Evolutionary conservation across 2,797 vertebrate genomes (phyloP).

Genomic region (Telmatherina bonti): DNA sequence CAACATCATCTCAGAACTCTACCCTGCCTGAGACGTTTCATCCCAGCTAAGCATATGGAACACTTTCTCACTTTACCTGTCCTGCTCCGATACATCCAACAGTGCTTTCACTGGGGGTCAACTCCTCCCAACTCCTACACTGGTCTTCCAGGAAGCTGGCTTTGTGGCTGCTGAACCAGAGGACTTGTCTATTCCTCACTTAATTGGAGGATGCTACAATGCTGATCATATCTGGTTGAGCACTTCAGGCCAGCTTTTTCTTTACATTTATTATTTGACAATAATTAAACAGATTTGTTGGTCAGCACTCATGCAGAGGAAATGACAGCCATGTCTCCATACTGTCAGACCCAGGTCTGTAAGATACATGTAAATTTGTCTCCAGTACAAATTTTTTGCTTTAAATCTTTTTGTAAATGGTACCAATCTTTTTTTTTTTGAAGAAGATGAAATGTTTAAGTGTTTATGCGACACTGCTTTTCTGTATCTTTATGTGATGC

Average conservation of each 20-base stretch:
- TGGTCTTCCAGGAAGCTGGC: conserved; percentile 67
- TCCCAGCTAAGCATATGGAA: conserved; percentile 40
- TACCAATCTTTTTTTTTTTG: conserved; percentile 42
- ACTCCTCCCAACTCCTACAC: conserved; percentile 30
- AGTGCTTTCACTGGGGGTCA: conserved; percentile 23
- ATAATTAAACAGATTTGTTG: conserved; percentile 25
- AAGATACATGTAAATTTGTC: conserved; percentile 39
- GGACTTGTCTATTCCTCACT: conserved; percentile 33
- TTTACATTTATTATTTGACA: conserved; percentile 40
- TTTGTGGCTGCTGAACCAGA: conserved; percentile 35
- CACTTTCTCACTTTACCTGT: conserved; percentile 9
- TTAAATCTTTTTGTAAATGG: conserved; percentile 63
- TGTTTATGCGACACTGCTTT: conserved; percentile 39
- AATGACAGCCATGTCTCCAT: conserved; percentile 47
- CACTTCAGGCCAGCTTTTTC: conserved; percentile 36
- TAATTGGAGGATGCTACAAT: conserved; percentile 33
- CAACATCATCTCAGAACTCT: conserved; percentile 36
- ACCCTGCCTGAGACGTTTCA: conserved; percentile 52
- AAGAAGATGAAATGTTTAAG: conserved; percentile 18
- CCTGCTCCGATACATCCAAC: conserved; percentile 23
- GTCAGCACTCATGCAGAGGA: conserved; percentile 27
- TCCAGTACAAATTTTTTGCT: conserved; percentile 44
- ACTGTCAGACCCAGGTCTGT: conserved; percentile 35
- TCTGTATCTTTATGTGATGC: conserved; percentile 39
- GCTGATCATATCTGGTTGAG: conserved; percentile 43